These are phyloP conservation scores for Setophaga coronata DNA, from an alignment of 2,113 vertebrate species.

Conservation along the genomic window DNA sequence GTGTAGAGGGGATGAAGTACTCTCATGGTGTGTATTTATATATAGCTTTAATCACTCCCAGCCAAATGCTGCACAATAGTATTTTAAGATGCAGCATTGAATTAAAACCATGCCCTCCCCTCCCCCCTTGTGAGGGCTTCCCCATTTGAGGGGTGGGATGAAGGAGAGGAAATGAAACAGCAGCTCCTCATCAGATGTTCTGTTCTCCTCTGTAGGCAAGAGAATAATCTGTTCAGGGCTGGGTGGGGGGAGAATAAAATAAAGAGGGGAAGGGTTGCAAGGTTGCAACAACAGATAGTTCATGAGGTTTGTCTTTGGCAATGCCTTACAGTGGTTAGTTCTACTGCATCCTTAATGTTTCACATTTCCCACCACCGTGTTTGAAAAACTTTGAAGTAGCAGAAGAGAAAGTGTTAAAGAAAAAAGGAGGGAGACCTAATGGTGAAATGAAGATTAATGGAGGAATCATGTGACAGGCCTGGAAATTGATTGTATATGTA, in stretches of 20 bases:
- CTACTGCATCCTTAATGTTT: not conserved
- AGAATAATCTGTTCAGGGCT: not conserved
- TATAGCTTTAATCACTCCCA: not conserved
- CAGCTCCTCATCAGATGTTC: not conserved
- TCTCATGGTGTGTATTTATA: not conserved
- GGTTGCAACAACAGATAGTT: not conserved
- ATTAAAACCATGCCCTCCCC: not conserved
- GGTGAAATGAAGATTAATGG: not conserved
- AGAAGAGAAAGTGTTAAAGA: not conserved
- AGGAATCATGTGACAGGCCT: not conserved
- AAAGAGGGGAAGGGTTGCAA: not conserved
- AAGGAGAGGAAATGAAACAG: constrained; percentile 33
- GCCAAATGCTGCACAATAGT: not conserved
- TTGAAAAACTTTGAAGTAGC: not conserved
- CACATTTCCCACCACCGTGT: rapidly evolving
- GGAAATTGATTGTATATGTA: not conserved
- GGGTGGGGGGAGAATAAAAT: not conserved
- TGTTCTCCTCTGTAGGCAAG: not conserved
- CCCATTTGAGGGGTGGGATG: not conserved
- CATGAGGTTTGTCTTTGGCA: not conserved
- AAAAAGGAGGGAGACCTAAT: not conserved
- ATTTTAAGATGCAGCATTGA: not conserved
- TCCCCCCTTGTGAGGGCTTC: not conserved
- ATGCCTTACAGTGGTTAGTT: rapidly evolving
- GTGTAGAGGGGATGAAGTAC: not conserved